Evolutionary conservation across 2,113 vertebrate species (phyloP).

Genomic region (Bungarus multicinctus): DNA sequence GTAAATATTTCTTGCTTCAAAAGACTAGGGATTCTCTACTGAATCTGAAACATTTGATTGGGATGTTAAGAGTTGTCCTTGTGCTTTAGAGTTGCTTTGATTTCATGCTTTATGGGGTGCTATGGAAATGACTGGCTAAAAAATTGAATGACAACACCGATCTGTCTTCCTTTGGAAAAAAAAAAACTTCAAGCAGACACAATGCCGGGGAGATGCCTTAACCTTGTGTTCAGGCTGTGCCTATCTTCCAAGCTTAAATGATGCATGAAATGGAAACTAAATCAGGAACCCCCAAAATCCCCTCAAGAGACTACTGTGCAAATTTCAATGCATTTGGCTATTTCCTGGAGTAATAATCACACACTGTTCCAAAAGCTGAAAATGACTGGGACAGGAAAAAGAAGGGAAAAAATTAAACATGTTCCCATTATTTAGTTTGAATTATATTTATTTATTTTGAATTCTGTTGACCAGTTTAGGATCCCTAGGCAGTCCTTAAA

Average conservation of each 20-base stretch:
- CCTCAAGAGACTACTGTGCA: slow-evolving; percentile 19
- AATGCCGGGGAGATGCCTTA: slow-evolving; percentile 23
- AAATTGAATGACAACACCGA: neutral
- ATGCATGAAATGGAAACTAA: slow-evolving; percentile 52
- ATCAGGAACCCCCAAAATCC: neutral
- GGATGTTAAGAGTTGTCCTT: slow-evolving; percentile 18
- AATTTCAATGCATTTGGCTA: slow-evolving; percentile 19
- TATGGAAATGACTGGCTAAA: neutral
- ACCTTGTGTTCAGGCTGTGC: slow-evolving; percentile 16
- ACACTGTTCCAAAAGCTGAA: slow-evolving; percentile 26
- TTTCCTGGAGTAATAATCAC: slow-evolving; percentile 36
- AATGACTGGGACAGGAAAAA: slow-evolving; percentile 3
- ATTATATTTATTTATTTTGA: slow-evolving; percentile 15
- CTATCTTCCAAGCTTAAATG: slow-evolving; percentile 22
- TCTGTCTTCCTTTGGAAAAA: neutral
- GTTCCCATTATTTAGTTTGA: slow-evolving; percentile 8
- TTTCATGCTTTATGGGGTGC: neutral
- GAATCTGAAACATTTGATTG: neutral
- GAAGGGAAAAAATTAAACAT: neutral
- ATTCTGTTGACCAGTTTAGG: neutral
- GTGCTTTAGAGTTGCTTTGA: neutral
- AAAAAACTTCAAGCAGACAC: neutral
- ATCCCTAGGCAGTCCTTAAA: neutral
- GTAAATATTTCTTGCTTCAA: neutral
- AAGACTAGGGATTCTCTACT: neutral